Conservation (phyloP, 2,113 vertebrate species). For the Perca schrenkii region DNA sequence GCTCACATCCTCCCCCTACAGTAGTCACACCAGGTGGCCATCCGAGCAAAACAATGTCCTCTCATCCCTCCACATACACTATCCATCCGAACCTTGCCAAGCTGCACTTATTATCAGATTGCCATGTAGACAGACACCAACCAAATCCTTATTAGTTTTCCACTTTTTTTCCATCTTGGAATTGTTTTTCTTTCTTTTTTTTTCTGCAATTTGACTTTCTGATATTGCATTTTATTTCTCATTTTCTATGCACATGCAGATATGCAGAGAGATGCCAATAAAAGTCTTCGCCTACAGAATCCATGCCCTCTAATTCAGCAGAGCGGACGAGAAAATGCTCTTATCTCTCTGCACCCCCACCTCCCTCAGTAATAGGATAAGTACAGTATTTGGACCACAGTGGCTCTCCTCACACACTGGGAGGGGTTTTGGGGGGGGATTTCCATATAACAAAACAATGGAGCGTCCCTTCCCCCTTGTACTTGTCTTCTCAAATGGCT, state of each 20-base stretch:
- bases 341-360: slow-evolving; percentile 77
- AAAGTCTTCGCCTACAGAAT: slow-evolving; percentile 76
- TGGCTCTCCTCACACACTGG: slow-evolving; percentile 72
- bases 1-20: slow-evolving; percentile 38
- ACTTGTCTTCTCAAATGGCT: slow-evolving; percentile 72
- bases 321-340: slow-evolving; percentile 77
- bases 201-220: slow-evolving; percentile 51
- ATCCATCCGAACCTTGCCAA: slow-evolving; percentile 25
- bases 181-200: slow-evolving; percentile 52
- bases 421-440: slow-evolving; percentile 50
- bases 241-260: slow-evolving; percentile 76
- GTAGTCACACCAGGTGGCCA: slow-evolving; percentile 67
- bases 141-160: slow-evolving; percentile 67
- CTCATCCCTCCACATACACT: slow-evolving; percentile 36
- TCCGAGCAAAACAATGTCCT: slow-evolving; percentile 47
- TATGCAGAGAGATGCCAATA: slow-evolving; percentile 78
- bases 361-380: slow-evolving; percentile 84
- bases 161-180: slow-evolving; percentile 52
- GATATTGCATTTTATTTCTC: slow-evolving; percentile 77
- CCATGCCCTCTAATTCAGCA: slow-evolving; percentile 81
- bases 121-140: slow-evolving; percentile 18
- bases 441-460: slow-evolving; percentile 82
- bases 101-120: slow-evolving; percentile 44
- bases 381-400: slow-evolving; percentile 85
- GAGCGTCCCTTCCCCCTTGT: slow-evolving; percentile 69